Percentiles rank a stretch among this genome's conserved stretches.
phyloP scores from a whole-genome alignment of 2,888 invertebrate genomes.

The Pseudococcus viburni region DNA sequence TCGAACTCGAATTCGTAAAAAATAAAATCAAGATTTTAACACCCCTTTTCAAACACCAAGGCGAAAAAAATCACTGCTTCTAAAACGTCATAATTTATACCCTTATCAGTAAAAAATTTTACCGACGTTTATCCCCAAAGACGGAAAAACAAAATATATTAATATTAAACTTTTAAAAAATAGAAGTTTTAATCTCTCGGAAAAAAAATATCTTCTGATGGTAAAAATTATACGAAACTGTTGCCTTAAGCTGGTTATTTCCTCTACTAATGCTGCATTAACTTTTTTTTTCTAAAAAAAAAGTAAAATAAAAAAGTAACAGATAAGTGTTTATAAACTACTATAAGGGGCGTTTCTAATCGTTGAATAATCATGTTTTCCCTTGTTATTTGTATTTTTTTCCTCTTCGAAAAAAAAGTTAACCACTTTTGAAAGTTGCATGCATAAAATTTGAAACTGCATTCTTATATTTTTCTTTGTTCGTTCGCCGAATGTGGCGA shows the following conservation, averaged over 20 bases:
- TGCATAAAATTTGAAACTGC: constrained; percentile 1
- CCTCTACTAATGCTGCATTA: constrained; percentile 56
- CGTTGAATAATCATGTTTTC: constrained; percentile 29
- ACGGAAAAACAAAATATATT: constrained; percentile 62
- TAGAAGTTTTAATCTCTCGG: constrained; percentile 56
- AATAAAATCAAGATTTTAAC: constrained; percentile 42
- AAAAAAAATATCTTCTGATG: constrained; percentile 50
- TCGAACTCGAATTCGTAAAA: neutral
- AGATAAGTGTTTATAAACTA: constrained; percentile 55
- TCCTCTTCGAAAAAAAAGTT: neutral
- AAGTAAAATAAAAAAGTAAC: constrained; percentile 15
- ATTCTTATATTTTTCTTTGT: neutral
- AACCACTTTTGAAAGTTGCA: neutral
- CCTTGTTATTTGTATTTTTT: neutral
- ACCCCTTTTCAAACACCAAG: neutral
- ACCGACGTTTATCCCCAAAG: constrained; percentile 58
- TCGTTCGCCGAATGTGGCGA: neutral
- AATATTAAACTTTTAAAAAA: constrained; percentile 61
- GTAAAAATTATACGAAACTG: constrained; percentile 60
- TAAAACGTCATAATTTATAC: constrained; percentile 58
- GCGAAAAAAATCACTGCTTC: constrained; percentile 44
- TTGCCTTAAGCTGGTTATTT: constrained; percentile 62
- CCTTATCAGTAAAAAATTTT: constrained; percentile 57
- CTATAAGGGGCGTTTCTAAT: constrained; percentile 49
- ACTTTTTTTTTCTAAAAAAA: constrained; percentile 29